Conservation (phyloP, 2,113 vertebrate genomes). For the Tragelaphus buxtoni region DNA sequence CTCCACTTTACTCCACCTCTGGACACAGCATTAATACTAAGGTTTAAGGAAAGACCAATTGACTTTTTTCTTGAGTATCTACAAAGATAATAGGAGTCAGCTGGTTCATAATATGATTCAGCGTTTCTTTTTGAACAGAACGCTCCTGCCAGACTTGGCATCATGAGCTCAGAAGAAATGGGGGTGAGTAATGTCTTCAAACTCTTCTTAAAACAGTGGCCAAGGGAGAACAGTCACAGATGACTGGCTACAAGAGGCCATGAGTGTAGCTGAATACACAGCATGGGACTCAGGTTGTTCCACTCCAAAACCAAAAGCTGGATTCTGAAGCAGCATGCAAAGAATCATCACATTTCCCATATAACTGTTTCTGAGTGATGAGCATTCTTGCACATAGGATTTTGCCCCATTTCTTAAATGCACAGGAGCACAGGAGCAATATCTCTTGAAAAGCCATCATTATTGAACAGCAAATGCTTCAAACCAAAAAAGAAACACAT, state of each 20-base stretch:
- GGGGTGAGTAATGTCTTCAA: conserved; percentile 47
- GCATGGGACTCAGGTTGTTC: not conserved
- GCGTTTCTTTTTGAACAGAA: conserved; percentile 58
- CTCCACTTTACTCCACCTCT: not conserved
- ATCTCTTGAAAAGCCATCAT: not conserved
- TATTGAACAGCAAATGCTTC: not conserved
- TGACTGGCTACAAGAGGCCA: not conserved
- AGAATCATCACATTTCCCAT: not conserved
- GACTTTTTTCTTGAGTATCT: not conserved
- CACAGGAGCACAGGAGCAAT: not conserved
- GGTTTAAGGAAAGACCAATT: not conserved
- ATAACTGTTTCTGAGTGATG: not conserved
- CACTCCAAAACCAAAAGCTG: not conserved
- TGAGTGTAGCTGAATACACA: not conserved
- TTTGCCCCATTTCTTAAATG: not conserved
- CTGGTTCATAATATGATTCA: not conserved
- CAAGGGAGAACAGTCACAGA: not conserved
- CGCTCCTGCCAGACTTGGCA: conserved; percentile 59
- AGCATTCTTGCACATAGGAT: not conserved
- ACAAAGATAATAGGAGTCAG: not conserved
- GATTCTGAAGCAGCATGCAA: not conserved
- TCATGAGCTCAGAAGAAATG: conserved; percentile 76
- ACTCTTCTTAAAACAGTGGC: not conserved
- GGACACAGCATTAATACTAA: not conserved
- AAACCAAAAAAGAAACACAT: not conserved